These are phyloP conservation scores for Pagetopsis macropterus DNA, from an alignment of 2,797 vertebrate species.

Conservation along the genomic window DNA sequence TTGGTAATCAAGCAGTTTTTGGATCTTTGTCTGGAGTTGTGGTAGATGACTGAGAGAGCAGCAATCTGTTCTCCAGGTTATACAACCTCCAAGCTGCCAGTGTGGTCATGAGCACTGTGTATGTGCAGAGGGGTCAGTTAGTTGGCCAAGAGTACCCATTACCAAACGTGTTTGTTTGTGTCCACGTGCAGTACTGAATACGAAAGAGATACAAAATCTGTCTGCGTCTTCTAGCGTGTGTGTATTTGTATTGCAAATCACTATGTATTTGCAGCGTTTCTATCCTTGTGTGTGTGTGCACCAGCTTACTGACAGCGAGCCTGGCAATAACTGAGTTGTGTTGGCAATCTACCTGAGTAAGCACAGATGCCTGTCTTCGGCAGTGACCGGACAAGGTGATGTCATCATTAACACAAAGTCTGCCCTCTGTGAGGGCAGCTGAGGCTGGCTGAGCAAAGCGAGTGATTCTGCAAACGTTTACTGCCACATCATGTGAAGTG, in stretches of 20 bases:
- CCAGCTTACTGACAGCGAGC: slow-evolving; percentile 42
- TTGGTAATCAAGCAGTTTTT: slow-evolving; percentile 41
- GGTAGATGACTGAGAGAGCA: slow-evolving; percentile 25
- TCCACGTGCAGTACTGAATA: not conserved
- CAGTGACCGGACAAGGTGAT: slow-evolving; percentile 74
- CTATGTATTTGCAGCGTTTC: slow-evolving; percentile 41
- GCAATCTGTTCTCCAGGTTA: slow-evolving; percentile 25
- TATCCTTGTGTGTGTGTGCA: slow-evolving; percentile 30
- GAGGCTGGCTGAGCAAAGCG: slow-evolving; percentile 50
- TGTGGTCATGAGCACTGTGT: slow-evolving; percentile 20
- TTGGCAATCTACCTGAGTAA: slow-evolving; percentile 75
- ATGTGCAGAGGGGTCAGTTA: slow-evolving; percentile 17
- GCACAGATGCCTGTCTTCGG: slow-evolving; percentile 73
- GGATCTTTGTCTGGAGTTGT: slow-evolving; percentile 25
- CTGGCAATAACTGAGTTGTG: slow-evolving; percentile 55
- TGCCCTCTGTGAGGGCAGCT: slow-evolving; percentile 67
- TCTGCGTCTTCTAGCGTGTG: not conserved
- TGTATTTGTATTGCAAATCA: slow-evolving; percentile 30
- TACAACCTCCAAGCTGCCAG: slow-evolving; percentile 3
- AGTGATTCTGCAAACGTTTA: slow-evolving; percentile 64
- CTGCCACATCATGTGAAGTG: slow-evolving; percentile 54
- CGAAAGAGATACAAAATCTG: slow-evolving; percentile 15
- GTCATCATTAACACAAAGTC: slow-evolving; percentile 74
- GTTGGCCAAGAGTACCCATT: slow-evolving; percentile 1
- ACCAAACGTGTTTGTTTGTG: slow-evolving; percentile 6